phyloP scores from a whole-genome alignment of 2,888 invertebrate genomes.

The Amblyjoppa fuscipennis region DNA sequence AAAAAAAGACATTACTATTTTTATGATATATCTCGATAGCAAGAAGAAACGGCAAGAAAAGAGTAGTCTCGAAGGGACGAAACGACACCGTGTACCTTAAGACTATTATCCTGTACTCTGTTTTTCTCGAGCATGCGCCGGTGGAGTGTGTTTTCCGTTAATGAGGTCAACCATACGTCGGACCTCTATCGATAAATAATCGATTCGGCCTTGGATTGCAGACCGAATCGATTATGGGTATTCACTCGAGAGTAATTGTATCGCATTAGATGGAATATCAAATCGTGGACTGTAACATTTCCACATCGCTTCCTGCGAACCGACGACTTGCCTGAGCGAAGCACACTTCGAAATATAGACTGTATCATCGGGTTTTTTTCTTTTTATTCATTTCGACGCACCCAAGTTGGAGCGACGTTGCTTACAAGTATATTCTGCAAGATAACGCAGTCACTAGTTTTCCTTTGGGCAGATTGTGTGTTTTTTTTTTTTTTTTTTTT shows the following conservation, averaged over 20 bases:
- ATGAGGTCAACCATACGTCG: neutral
- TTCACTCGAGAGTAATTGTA: conserved; percentile 5
- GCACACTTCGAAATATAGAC: neutral
- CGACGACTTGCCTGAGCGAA: neutral
- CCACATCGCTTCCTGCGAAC: neutral
- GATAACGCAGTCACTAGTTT: neutral
- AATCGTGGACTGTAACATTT: neutral
- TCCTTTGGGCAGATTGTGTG: neutral
- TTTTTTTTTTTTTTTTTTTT: neutral
- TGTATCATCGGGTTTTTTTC: neutral
- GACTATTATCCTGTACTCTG: neutral
- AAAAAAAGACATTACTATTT: neutral
- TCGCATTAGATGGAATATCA: neutral
- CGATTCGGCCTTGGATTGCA: conserved; percentile 5
- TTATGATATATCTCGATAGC: neutral
- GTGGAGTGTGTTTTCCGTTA: neutral
- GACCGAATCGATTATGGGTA: conserved; percentile 7
- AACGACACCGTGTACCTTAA: neutral
- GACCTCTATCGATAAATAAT: conserved; percentile 3
- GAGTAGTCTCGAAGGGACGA: neutral
- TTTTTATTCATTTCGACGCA: neutral
- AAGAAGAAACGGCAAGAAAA: neutral
- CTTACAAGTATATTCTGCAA: neutral
- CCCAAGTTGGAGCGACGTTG: neutral
- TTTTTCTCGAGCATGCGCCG: neutral